Base-by-base conservation (phyloP, 2,888 invertebrate genomes). In the Sphaerophoria rueppellii region DNA sequence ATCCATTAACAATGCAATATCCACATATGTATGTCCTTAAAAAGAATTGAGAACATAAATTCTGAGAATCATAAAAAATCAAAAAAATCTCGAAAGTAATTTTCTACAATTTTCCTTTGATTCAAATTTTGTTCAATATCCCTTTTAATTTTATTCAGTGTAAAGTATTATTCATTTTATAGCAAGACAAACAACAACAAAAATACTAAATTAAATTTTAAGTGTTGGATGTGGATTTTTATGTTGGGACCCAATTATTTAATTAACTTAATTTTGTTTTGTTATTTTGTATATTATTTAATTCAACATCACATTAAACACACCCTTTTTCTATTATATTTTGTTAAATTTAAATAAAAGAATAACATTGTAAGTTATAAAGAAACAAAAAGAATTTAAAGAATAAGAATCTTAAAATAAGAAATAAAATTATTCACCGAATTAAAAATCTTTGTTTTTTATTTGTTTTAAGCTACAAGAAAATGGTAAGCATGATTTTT, bases 81-180 rank as follows among this genome's bases (percentile, higher is more conserved):
- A 35, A 16, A 60, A 60, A 69, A 48, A 57, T 55, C 63, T 74
- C 65, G 65, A 74, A 72, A 73, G 57, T 12, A 32, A 63, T 54
- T 67, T 43, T 67, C 67, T 52, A 67, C 35, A 43, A 43, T 43
- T 43, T 43, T 12, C 12, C 9, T 40, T 4, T 65, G 24, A 40
- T 67, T 48, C 24, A 4, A 34, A 7, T 52, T 40, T 50, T 65
- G 5, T 37, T 65, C 24, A 4, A 35, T 50, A 12, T 14, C 14
- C 50, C 52, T 52, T 72, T 40, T 61, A 11, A 16, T 58, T 63
- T 58, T 24, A 24, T 67, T 75, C 57, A 57, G 71, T 87, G 78
- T 85, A 79, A 87, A 87, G 86, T 87, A 86, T 87, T 86, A 80
- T 79, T 60, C 69, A 67, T 43, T 74, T 74, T 60, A 63, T 71